phyloP scores from a whole-genome alignment of 2,888 invertebrate genomes.

The Drosophila affinis region DNA sequence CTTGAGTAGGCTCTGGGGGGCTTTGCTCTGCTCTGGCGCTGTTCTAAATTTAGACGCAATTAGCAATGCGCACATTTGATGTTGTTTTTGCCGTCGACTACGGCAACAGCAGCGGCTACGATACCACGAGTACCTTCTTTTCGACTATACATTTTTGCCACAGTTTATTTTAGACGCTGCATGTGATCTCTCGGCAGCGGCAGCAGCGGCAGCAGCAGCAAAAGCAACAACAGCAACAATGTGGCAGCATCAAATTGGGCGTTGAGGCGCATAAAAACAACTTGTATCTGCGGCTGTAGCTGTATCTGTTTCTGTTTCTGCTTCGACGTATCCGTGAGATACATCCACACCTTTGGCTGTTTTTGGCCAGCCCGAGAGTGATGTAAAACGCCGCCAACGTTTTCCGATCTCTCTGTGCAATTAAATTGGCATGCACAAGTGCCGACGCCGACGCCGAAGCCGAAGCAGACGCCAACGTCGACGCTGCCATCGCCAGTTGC shows the following conservation, averaged over 20 bases:
- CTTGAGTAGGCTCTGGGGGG: slow-evolving; percentile 1
- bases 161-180: slow-evolving; percentile 74
- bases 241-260: slow-evolving; percentile 52
- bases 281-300: slow-evolving; percentile 34
- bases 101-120: background rate
- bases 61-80: slow-evolving; percentile 75
- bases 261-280: slow-evolving; percentile 41
- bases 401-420: slow-evolving; percentile 59
- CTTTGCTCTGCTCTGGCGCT: slow-evolving; percentile 27
- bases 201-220: background rate
- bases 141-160: slow-evolving; percentile 71
- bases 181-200: slow-evolving; percentile 54
- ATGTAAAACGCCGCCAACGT: slow-evolving; percentile 71
- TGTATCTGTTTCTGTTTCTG: slow-evolving; percentile 19
- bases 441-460: slow-evolving; percentile 45
- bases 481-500: slow-evolving; percentile 26
- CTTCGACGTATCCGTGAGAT: slow-evolving; percentile 45
- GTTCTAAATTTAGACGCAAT: slow-evolving; percentile 73
- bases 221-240: slow-evolving; percentile 26
- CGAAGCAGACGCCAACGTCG: background rate
- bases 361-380: slow-evolving; percentile 71
- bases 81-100: slow-evolving; percentile 49
- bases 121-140: slow-evolving; percentile 24
- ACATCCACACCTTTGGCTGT: slow-evolving; percentile 72
- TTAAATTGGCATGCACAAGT: slow-evolving; percentile 80